Evolutionary conservation across 2,888 invertebrate genomes (phyloP), one percentile per base, ranked within the genome.

Genomic region (Sclerodermus sp.): DNA sequence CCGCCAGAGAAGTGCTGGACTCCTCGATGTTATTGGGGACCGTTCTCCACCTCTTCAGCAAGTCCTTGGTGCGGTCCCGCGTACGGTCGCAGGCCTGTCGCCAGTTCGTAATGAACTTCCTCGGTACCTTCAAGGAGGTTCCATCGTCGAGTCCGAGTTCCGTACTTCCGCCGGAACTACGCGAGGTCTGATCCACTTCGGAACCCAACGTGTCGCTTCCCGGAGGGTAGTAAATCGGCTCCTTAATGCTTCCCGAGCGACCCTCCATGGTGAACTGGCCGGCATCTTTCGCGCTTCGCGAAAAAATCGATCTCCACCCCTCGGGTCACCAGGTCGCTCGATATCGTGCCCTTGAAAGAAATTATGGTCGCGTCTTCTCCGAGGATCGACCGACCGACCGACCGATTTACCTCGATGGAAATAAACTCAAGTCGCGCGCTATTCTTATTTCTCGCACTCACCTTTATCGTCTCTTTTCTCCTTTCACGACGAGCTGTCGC

Each of bases 91-190:
- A 89, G 66, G 88, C 89, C 64, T 87, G 86, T 60, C 83, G 82
- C 88, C 88, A 89, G 68, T 88, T 88, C 6, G 86, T 82, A 72
- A 89, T 87, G 71, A 88, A 86, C 72, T 88, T 88, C 44, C 86
- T 80, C 3, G 87, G 87, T 53, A 87, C 85, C 66, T 86, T 85
- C 1, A 53, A 47, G 36, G 57, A 45, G 31, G 46, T 58, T 9
- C 18, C 40, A 2, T 65, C 67, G 10, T 64, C 60, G 12, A 59
- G n/a, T 1, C 47, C 49, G 23, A 48, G 17, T 12, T 65, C 62
- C 30, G 57, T 60, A 29, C 57, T 52, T 12, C 52, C 52, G n/a
- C 56, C 60, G 8, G 66, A 67, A 41, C 62, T 53, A 15, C 66
- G 51, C 6, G 57, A 55, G 12, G 55, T 46, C n/a, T 53, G 48